Conservation (phyloP, 2,113 vertebrate genomes). For the Chrysochloris asiatica region DNA sequence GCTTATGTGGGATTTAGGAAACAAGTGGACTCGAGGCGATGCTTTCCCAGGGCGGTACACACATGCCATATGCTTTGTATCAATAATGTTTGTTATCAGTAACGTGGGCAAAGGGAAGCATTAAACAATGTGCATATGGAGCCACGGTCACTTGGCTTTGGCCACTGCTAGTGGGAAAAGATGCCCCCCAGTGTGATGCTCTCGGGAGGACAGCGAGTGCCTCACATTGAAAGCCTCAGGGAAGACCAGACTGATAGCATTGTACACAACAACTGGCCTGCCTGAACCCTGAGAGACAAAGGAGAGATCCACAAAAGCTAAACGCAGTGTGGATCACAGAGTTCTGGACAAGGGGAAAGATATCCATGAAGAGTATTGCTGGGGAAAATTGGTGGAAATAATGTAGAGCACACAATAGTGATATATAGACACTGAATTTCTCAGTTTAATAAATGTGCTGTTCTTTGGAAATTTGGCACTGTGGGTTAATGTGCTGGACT, state of each 20-base stretch:
- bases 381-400: background rate
- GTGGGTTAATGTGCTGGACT: no score
- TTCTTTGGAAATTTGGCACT: no score
- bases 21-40: constrained; percentile 35
- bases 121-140: constrained; percentile 25
- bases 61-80: background rate
- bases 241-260: no score
- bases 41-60: constrained; percentile 7
- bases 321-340: background rate
- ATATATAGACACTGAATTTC: no score
- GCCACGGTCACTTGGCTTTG: no score
- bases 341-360: background rate
- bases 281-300: background rate
- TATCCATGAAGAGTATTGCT: background rate
- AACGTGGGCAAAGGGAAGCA: no score
- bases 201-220: background rate
- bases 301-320: background rate
- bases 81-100: no score
- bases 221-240: background rate
- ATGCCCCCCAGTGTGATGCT: background rate
- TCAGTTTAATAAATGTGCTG: no score
- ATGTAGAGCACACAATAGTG: no score
- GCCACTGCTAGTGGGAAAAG: background rate
- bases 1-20: constrained; percentile 53
- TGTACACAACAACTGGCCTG: no score